Evolutionary conservation across 2,113 vertebrate species (phyloP), one percentile per base, ranked within the genome.

Genomic region (Okapia johnstoni): DNA sequence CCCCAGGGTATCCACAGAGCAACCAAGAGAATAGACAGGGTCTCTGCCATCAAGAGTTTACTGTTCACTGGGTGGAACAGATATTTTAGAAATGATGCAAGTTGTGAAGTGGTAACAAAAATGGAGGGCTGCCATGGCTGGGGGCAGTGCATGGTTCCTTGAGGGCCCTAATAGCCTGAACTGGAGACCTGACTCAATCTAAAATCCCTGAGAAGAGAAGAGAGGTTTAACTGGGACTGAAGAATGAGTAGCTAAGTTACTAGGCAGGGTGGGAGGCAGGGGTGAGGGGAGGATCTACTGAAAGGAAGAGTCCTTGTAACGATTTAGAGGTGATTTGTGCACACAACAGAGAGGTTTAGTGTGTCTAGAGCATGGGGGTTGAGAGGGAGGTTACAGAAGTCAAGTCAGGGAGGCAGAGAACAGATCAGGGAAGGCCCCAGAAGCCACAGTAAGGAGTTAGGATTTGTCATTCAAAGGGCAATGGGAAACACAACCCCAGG

Each of bases 241-340:
- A 76, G 88, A 33, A 23, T 50, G 50, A 76, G 30, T 15, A 28
- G 40, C 40, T 40, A 85, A 46, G 14, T 8, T 40, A n/a, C 66
- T 55, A 9, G 36, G 14, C 25, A 7, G 80, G 50, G 30, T 86
- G 40, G 26, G 23, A 25, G 54, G 36, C 19, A 54, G 7, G 55
- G 7, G 19, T 11, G 5, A 36, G 43, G 16, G 48, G n/a, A 54
- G 5, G 2, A 11, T 25, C 10, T 2, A 2, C 33, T 16, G 4
- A 40, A 60, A 55, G 30, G 73, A 80, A 52, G 73, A 63, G 26
- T 12, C 0, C 40, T 28, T 46, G 50, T 57, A 86, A 76, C 11
- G 14, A 60, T 3, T 9, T n/a, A 2, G 57, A 52, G n/a, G 30
- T 66, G 16, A 73, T 40, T 23, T 13, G 36, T 57, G 7, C 63